Evolutionary conservation across 2,113 vertebrate species (phyloP).

Genomic region (Chaetura pelagica): DNA sequence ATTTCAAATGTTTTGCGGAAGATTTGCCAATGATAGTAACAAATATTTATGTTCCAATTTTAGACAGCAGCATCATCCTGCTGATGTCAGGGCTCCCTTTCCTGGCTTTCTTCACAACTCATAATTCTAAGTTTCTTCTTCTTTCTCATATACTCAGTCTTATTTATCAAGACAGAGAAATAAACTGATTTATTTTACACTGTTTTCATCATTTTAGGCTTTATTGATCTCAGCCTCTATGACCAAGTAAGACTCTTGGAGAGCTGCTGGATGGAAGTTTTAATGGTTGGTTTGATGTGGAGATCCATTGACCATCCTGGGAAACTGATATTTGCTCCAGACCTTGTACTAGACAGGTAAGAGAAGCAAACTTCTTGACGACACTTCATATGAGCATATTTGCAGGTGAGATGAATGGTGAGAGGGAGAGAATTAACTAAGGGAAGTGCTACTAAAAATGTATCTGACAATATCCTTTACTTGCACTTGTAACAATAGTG

Average conservation of each 20-base stretch:
- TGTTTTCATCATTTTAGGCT: constrained; percentile 79
- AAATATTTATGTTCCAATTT: neutral
- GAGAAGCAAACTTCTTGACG: neutral
- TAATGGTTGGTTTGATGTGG: constrained; percentile 99
- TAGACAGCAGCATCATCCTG: neutral
- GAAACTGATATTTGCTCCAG: constrained; percentile 94
- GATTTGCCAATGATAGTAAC: neutral
- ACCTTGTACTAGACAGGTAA: constrained; percentile 94
- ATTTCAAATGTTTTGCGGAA: neutral
- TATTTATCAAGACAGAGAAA: neutral
- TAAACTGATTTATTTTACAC: neutral
- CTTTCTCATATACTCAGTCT: neutral
- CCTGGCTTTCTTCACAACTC: neutral
- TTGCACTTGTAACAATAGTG: neutral
- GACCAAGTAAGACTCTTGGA: constrained; percentile 95
- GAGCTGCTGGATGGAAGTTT: constrained; percentile 96
- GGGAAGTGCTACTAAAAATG: neutral
- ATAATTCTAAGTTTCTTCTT: neutral
- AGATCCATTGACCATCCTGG: constrained; percentile 94
- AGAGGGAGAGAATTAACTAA: neutral
- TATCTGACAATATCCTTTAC: neutral
- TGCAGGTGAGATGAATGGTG: neutral
- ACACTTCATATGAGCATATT: neutral
- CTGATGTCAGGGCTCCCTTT: neutral
- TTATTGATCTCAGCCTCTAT: constrained; percentile 88